Percentiles rank a stretch among this genome's conserved stretches.
phyloP scores from a whole-genome alignment of 2,113 vertebrate genomes.

The Poeciliopsis occidentalis region DNA sequence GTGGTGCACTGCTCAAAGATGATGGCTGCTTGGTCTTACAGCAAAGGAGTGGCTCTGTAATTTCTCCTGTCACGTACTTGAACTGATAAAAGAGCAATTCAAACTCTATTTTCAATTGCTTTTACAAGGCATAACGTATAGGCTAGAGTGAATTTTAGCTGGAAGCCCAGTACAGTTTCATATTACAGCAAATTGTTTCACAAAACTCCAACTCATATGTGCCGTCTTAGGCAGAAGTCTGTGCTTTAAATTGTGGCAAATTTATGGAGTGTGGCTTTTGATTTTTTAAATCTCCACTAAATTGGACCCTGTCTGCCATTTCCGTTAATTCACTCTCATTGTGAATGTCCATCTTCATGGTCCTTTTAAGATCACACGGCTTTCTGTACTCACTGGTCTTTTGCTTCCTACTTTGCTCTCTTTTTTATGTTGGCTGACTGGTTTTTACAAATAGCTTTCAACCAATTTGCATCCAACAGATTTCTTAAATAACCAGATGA shows the following conservation, averaged over 20 bases:
- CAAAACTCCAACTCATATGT: constrained; percentile 17
- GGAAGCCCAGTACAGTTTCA: constrained; percentile 16
- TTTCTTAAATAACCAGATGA: constrained; percentile 25
- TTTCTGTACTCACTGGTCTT: constrained; percentile 1
- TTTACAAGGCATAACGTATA: constrained; percentile 18
- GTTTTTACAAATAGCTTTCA: constrained; percentile 6
- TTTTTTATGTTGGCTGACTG: constrained; percentile 18
- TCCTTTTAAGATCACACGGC: constrained; percentile 44
- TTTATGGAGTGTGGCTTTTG: constrained; percentile 60
- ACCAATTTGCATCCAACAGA: constrained; percentile 13
- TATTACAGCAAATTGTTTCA: constrained; percentile 41
- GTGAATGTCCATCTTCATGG: constrained; percentile 42
- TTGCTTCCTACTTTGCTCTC: constrained; percentile 11
- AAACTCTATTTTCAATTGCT: constrained; percentile 24
- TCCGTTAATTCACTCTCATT: constrained; percentile 48
- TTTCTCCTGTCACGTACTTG: not conserved
- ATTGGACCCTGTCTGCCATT: constrained; percentile 48
- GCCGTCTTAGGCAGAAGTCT: constrained; percentile 36
- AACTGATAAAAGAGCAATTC: constrained; percentile 23
- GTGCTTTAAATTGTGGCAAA: constrained; percentile 44
- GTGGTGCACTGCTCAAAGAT: constrained; percentile 45
- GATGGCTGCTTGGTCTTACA: constrained; percentile 24
- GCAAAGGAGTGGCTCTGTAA: constrained; percentile 10
- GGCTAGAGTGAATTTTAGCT: constrained; percentile 27
- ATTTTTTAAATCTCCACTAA: constrained; percentile 63